phyloP scores from a whole-genome alignment of 2,113 vertebrate genomes.

The Labeo rohita region DNA sequence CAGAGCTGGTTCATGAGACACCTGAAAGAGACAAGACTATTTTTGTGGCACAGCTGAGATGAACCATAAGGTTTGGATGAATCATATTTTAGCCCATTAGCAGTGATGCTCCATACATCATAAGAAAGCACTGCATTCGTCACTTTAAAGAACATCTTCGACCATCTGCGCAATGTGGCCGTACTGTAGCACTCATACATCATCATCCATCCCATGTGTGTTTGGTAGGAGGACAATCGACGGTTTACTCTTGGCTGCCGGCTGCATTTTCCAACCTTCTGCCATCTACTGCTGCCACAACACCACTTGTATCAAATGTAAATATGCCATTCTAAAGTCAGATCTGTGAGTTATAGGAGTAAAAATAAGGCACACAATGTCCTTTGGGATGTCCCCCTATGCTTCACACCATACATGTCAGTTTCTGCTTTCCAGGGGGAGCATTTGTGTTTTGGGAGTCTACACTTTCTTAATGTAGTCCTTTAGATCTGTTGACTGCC shows the following conservation, averaged over 20 bases:
- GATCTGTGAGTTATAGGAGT: conserved; percentile 23
- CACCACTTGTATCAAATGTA: conserved; percentile 62
- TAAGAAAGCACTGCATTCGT: not conserved
- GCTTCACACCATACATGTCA: not conserved
- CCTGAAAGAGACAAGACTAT: conserved; percentile 10
- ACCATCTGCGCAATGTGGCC: not conserved
- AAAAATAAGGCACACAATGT: conserved; percentile 34
- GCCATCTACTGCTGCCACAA: conserved; percentile 58
- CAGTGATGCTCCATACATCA: conserved; percentile 16
- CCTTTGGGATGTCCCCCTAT: conserved; percentile 25
- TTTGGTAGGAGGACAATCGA: conserved; percentile 24
- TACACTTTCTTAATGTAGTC: not conserved
- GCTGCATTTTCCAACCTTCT: conserved; percentile 45
- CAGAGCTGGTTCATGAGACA: conserved; percentile 28
- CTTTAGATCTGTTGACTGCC: not conserved
- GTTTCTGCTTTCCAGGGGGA: not conserved
- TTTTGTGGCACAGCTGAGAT: conserved; percentile 9
- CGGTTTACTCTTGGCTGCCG: conserved; percentile 32
- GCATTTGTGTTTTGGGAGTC: not conserved
- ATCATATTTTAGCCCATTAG: conserved; percentile 29
- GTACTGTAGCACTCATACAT: conserved; percentile 19
- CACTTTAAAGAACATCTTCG: conserved; percentile 14
- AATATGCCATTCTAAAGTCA: conserved; percentile 54
- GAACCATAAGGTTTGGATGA: conserved; percentile 7
- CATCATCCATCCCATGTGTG: not conserved